These are phyloP conservation scores for Aptenodytes patagonicus DNA, from an alignment of 2,113 vertebrate species.

Conservation along the genomic window DNA sequence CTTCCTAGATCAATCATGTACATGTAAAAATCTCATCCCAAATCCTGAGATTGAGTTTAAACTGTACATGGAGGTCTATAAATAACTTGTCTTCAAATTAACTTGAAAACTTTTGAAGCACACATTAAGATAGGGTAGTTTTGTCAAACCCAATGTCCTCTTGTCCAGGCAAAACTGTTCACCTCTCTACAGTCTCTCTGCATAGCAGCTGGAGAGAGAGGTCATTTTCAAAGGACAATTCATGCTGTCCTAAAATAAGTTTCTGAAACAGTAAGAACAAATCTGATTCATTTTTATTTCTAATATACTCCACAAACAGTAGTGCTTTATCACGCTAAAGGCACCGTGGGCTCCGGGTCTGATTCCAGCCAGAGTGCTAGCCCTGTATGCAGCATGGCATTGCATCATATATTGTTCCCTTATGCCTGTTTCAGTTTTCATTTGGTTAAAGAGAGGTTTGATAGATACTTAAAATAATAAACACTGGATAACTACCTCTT, in stretches of 20 bases:
- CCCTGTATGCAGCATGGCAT: background rate
- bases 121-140: background rate
- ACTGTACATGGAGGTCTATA: background rate
- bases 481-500: background rate
- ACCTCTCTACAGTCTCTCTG: background rate
- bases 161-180: background rate
- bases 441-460: background rate
- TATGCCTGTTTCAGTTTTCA: background rate
- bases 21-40: background rate
- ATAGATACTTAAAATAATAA: background rate
- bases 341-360: rapidly evolving
- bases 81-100: background rate
- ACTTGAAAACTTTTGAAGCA: background rate
- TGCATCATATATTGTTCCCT: background rate
- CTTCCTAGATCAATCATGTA: background rate
- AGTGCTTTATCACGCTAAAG: background rate
- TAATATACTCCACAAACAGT: background rate
- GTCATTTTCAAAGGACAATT: background rate
- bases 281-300: background rate
- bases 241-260: background rate
- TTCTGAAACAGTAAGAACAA: background rate
- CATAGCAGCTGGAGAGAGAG: background rate
- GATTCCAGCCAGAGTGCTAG: background rate
- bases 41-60: background rate
- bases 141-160: background rate